Evolutionary conservation across 2,888 invertebrate genomes (phyloP).

Genomic region (Pristionchus arcanus): DNA sequence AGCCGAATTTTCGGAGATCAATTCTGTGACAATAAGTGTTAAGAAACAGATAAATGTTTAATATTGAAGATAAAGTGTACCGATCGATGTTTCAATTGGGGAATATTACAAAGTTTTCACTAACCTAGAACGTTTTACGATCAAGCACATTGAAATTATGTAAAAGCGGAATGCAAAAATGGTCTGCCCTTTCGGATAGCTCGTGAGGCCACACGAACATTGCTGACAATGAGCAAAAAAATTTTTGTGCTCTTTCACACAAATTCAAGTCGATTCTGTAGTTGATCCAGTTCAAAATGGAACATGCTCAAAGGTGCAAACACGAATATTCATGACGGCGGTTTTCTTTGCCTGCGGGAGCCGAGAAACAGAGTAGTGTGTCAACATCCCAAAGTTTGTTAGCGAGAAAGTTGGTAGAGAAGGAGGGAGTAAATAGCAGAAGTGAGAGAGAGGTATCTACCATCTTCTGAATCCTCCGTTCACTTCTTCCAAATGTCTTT

Average conservation of each 20-base stretch:
- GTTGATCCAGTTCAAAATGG: neutral
- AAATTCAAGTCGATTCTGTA: neutral
- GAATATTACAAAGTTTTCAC: too few relatives aligned
- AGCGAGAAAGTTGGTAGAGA: conserved; percentile 34
- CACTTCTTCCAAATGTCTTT: neutral
- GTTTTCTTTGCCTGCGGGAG: conserved; percentile 34
- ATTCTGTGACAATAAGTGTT: neutral
- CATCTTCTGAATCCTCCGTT: neutral
- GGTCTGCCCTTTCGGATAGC: too few relatives aligned
- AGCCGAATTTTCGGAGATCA: neutral
- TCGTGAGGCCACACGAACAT: too few relatives aligned
- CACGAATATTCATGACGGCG: neutral
- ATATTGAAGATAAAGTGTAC: too few relatives aligned
- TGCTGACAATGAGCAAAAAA: too few relatives aligned
- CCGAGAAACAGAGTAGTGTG: conserved; percentile 24
- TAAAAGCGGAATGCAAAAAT: too few relatives aligned
- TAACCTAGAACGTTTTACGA: too few relatives aligned
- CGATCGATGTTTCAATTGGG: too few relatives aligned
- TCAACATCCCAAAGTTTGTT: conserved; percentile 9
- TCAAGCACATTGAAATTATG: too few relatives aligned
- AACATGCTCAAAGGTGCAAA: conserved; percentile 27
- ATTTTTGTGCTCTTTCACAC: neutral
- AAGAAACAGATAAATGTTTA: too few relatives aligned
- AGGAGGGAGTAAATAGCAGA: conserved; percentile 25
- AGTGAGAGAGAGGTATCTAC: neutral